Conservation (phyloP, 2,888 invertebrate genomes). For the Caenorhabditis sp. region DNA sequence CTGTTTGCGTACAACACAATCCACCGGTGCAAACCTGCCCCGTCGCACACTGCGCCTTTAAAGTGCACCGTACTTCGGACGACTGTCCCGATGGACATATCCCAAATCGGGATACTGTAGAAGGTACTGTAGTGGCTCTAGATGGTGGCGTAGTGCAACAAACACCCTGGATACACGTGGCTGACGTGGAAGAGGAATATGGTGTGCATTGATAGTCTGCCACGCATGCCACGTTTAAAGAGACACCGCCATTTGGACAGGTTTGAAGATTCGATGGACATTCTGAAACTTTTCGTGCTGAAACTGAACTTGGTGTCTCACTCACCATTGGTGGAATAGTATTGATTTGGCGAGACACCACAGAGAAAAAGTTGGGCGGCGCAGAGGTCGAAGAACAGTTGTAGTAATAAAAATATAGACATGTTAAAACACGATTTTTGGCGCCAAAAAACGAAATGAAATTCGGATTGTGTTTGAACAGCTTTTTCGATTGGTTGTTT, state of each 20-base stretch:
- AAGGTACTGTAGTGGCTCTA: constrained; percentile 20
- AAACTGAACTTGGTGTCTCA: neutral
- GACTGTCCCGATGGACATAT: constrained; percentile 63
- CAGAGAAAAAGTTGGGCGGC: constrained; percentile 51
- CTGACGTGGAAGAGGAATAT: constrained; percentile 27
- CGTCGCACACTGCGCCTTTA: constrained; percentile 57
- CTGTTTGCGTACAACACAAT: constrained; percentile 63
- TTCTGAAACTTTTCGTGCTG: constrained; percentile 13
- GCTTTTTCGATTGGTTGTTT: too few relatives aligned
- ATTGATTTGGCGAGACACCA: constrained; percentile 59
- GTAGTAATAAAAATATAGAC: too few relatives aligned
- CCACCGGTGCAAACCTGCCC: constrained; percentile 66
- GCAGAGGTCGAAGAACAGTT: too few relatives aligned
- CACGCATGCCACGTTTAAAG: constrained; percentile 57
- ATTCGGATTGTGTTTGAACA: too few relatives aligned
- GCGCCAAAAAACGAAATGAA: too few relatives aligned
- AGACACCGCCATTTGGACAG: constrained; percentile 61
- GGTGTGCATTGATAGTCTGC: constrained; percentile 60
- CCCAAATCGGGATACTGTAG: constrained; percentile 26
- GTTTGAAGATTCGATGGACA: constrained; percentile 19
- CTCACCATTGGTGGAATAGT: constrained; percentile 57
- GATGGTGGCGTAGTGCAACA: constrained; percentile 63
- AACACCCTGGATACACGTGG: constrained; percentile 59
- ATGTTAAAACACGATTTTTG: neutral
- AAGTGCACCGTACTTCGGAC: constrained; percentile 62